phyloP scores from a whole-genome alignment of 2,113 vertebrate genomes.

The Datnioides undecimradiatus region DNA sequence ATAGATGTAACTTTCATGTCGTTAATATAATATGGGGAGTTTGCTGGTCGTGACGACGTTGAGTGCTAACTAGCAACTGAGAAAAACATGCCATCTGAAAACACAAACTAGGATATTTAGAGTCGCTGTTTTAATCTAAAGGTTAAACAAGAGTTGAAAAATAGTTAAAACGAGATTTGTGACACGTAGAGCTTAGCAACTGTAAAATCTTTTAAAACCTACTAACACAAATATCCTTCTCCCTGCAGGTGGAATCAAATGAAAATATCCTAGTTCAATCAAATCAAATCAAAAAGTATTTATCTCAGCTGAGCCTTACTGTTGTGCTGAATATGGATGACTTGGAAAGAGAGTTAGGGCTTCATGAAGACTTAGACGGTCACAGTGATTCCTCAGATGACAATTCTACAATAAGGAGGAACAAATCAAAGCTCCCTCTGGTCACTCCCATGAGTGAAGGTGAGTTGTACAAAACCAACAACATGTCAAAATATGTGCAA shows the following conservation, averaged over 20 bases:
- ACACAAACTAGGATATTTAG: not conserved
- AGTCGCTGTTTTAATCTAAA: too few relatives aligned
- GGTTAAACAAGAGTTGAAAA: not conserved
- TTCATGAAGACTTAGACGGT: not conserved
- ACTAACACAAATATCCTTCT: not conserved
- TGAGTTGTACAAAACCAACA: constrained; percentile 42
- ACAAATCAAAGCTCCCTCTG: constrained; percentile 21
- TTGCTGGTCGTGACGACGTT: not conserved
- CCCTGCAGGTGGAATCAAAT: constrained; percentile 5
- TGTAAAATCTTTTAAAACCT: not conserved
- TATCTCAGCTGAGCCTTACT: not conserved
- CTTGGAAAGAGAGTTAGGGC: constrained; percentile 30
- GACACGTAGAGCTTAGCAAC: not conserved
- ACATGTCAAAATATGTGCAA: too few relatives aligned
- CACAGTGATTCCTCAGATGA: constrained; percentile 13
- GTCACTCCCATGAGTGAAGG: constrained; percentile 5
- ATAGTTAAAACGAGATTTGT: not conserved
- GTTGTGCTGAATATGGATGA: constrained; percentile 71
- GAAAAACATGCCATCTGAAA: too few relatives aligned
- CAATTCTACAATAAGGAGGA: not conserved
- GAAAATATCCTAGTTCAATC: too few relatives aligned
- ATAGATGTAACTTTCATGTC: not conserved
- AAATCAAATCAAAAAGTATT: not conserved
- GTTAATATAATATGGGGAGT: too few relatives aligned
- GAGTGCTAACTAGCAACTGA: not conserved